These are phyloP conservation scores for Erinaceus europaeus DNA, from an alignment of 2,113 vertebrate genomes.

Conservation along the genomic window DNA sequence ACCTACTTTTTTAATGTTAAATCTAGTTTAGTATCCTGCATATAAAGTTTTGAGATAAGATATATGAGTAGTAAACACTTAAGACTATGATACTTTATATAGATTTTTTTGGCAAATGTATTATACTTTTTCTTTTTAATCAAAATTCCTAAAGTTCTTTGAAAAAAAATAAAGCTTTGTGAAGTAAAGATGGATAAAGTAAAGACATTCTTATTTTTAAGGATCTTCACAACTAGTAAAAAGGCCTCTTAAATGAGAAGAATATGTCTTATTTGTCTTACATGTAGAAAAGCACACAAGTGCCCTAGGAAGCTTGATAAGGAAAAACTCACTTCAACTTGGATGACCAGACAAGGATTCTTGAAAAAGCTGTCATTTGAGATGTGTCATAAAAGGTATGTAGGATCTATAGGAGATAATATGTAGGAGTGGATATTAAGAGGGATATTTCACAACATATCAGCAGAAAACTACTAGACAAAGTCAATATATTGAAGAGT, in stretches of 20 bases:
- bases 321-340: constrained; percentile 8
- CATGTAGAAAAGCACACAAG: neutral
- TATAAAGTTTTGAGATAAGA: too few species aligned
- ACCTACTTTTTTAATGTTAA: too few species aligned
- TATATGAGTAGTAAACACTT: too few species aligned
- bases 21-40: too few species aligned
- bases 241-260: neutral
- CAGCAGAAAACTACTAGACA: neutral
- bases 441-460: neutral
- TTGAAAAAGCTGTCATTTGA: constrained; percentile 5
- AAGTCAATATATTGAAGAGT: neutral
- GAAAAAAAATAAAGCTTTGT: neutral
- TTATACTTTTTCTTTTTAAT: neutral
- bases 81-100: too few species aligned
- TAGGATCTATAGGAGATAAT: neutral
- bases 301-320: neutral
- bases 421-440: neutral
- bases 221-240: neutral
- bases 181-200: neutral
- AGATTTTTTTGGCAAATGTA: too few species aligned
- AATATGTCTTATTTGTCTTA: neutral
- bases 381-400: neutral
- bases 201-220: neutral
- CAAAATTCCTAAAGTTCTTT: neutral
- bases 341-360: neutral